Percentiles rank a stretch among this genome's conserved stretches.
Conservation (phyloP, 2,113 vertebrate genomes). For the Mesitornis unicolor region DNA sequence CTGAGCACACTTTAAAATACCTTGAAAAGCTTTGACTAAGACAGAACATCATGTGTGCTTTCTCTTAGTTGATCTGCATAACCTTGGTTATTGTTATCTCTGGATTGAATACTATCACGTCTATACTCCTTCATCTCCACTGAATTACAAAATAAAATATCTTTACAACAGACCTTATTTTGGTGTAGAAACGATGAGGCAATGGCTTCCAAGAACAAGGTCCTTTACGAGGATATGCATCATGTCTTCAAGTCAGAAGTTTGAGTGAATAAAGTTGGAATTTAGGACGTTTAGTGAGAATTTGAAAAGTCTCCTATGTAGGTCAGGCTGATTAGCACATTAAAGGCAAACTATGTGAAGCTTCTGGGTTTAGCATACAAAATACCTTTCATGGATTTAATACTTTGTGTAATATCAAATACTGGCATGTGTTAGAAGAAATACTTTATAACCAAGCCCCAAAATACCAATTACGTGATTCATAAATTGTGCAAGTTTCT, state of each 20-base stretch:
- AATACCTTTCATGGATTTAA: slow-evolving; percentile 7
- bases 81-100: not conserved
- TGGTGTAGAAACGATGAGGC: not conserved
- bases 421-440: not conserved
- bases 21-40: not conserved
- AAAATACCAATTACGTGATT: not conserved
- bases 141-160: not conserved
- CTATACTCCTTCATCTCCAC: not conserved
- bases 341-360: slow-evolving; percentile 20
- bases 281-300: slow-evolving; percentile 2
- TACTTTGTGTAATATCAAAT: not conserved
- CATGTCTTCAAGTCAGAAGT: not conserved
- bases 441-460: not conserved
- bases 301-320: slow-evolving; percentile 21
- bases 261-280: slow-evolving; percentile 3
- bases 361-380: slow-evolving; percentile 29
- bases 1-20: not conserved
- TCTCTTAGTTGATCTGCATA: not conserved
- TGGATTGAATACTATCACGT: not conserved
- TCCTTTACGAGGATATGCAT: not conserved
- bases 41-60: not conserved
- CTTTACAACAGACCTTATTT: not conserved
- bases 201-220: not conserved
- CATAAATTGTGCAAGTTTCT: not conserved
- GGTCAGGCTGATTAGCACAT: slow-evolving; percentile 54